Evolutionary conservation across 1,140 invertebrate genomes (phyloP), one percentile per base, ranked within the genome.

Genomic region (Pseudomyrmex cubaensis): DNA sequence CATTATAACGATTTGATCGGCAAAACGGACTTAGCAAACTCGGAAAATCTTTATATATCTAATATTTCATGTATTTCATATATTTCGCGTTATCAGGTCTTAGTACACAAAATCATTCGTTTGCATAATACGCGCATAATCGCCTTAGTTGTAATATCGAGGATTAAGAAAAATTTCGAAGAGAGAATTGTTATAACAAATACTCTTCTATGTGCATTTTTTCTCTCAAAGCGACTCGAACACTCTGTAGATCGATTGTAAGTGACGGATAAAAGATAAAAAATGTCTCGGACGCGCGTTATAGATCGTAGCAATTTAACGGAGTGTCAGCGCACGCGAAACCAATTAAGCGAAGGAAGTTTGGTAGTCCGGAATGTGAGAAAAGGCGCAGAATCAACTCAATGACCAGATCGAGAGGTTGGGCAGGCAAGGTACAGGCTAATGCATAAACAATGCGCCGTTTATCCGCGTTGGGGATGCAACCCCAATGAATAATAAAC

Each of bases 391-490:
- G 63, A 82, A 84, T 87, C 80, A 61, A 84, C 77, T 82, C 54
- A 84, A 85, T 84, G 69, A 61, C 22, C 72, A 84, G 82, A 89
- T 88, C 78, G 82, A 83, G 77, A 61, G 82, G 78, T 67, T 78
- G 76, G 82, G 66, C 87, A 76, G 87, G 44, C 72, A 63, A 61
- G 73, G 54, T 85, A 83, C 83, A 66, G 85, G 80, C 86, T 91
- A 91, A 92, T 92, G 90, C 91, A 92, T 92, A 92, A 91, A 91
- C 90, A 92, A 92, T 92, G 90, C 72, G 87, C 85, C 90, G 90
- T 90, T 92, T 92, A 92, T 92, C 90, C 90, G 72, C 84, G 87
- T 83, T 77, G 86, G 84, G 85, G 88, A 90, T 89, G 86, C 89
- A 89, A 85, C 84, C 88, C 78, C 90, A 90, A 92, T 92, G 91